A percentile compares a stretch with the other conserved stretches of the same genome.
phyloP scores from a whole-genome alignment of 2,797 vertebrate genomes.

The Enteromius fasciolatus region DNA sequence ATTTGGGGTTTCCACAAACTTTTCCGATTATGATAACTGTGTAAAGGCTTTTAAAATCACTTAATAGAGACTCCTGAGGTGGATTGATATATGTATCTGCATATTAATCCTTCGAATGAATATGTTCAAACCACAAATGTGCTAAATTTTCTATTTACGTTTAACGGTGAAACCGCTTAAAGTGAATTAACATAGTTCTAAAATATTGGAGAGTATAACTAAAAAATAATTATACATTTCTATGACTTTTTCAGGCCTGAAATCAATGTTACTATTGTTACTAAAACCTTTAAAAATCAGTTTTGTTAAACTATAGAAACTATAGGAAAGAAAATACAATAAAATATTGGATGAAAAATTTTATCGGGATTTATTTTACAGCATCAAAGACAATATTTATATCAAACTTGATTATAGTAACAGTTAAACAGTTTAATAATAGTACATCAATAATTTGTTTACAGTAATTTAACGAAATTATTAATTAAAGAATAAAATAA shows the following conservation, averaged over 20 bases:
- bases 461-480: neutral
- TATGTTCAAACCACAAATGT: neutral
- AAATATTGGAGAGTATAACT: neutral
- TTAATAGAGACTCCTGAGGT: neutral
- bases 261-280: neutral
- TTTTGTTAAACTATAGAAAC: neutral
- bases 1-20: neutral
- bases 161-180: neutral
- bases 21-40: neutral
- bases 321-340: neutral
- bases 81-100: neutral
- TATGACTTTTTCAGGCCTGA: neutral
- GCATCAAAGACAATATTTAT: neutral
- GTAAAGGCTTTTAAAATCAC: neutral
- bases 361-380: neutral
- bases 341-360: neutral
- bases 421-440: neutral
- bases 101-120: neutral
- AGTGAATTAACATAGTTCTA: neutral
- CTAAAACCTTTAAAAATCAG: neutral
- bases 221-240: no score
- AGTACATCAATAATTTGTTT: neutral
- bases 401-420: no score
- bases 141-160: neutral
- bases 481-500: no score